Evolutionary conservation across 2,888 invertebrate genomes (phyloP).

Genomic region (Drosophila cognata): DNA sequence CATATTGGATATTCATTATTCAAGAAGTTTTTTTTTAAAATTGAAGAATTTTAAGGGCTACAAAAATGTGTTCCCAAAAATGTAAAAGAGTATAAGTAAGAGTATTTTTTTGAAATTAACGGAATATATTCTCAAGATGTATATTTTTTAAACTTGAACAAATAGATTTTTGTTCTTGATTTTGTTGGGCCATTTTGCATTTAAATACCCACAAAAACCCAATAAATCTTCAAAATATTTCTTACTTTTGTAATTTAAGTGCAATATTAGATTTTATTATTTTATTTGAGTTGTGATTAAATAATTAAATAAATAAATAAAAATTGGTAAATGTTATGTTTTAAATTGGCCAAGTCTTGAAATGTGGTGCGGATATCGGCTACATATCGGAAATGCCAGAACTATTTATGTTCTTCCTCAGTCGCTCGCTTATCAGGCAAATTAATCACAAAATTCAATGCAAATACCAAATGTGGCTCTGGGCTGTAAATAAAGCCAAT

Average conservation of each 20-base stretch:
- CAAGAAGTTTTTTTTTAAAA: neutral
- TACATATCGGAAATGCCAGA: constrained; percentile 26
- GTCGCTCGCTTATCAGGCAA: constrained; percentile 60
- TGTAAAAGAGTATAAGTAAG: neutral
- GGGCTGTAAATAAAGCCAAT: constrained; percentile 73
- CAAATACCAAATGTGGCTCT: constrained; percentile 61
- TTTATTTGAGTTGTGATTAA: neutral
- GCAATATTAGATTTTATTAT: neutral
- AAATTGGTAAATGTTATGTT: neutral
- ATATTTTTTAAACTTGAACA: neutral
- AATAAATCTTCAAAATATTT: neutral
- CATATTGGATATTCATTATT: neutral
- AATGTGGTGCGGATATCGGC: neutral
- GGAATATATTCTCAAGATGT: neutral
- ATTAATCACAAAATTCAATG: constrained; percentile 74
- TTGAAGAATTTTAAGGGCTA: neutral
- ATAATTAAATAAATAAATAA: neutral
- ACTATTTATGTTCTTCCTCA: constrained; percentile 3
- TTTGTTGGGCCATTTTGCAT: neutral
- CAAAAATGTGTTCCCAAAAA: neutral
- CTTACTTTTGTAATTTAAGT: neutral
- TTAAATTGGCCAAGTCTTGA: neutral
- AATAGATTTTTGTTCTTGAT: neutral
- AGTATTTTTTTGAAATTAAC: neutral
- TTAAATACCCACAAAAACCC: neutral